Percentiles rank a stretch among this genome's conserved stretches.
These are phyloP conservation scores for Kryphioiulus occultus DNA, from an alignment of 2,888 invertebrate species.

Conservation along the genomic window DNA sequence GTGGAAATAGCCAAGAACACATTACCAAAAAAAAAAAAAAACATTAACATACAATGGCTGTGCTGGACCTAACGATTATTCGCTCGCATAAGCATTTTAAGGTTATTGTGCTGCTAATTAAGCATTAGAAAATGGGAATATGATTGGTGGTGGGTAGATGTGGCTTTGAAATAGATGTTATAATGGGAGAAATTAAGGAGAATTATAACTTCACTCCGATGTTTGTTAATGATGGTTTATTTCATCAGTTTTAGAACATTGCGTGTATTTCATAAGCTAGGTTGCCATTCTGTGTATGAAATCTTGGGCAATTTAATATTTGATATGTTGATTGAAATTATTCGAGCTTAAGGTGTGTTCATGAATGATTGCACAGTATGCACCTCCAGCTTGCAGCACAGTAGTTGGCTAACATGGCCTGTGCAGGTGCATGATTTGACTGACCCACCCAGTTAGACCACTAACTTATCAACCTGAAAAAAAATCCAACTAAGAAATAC, in stretches of 20 bases:
- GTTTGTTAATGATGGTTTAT: no score
- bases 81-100: not conserved
- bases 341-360: not conserved
- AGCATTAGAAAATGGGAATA: not conserved
- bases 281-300: not conserved
- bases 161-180: no score
- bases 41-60: not conserved
- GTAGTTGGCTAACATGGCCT: not conserved
- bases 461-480: not conserved
- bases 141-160: not conserved
- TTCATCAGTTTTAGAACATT: no score
- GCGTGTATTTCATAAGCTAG: not conserved
- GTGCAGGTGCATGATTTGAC: not conserved
- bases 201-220: no score
- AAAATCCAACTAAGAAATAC: not conserved
- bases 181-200: no score
- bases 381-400: not conserved
- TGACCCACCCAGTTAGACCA: not conserved
- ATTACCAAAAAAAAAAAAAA: not conserved
- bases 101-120: not conserved
- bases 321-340: not conserved
- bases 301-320: not conserved
- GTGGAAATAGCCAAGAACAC: not conserved
- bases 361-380: not conserved
- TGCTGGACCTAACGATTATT: not conserved